These are phyloP conservation scores for Apus apus DNA, from an alignment of 2,113 vertebrate species.

Conservation along the genomic window DNA sequence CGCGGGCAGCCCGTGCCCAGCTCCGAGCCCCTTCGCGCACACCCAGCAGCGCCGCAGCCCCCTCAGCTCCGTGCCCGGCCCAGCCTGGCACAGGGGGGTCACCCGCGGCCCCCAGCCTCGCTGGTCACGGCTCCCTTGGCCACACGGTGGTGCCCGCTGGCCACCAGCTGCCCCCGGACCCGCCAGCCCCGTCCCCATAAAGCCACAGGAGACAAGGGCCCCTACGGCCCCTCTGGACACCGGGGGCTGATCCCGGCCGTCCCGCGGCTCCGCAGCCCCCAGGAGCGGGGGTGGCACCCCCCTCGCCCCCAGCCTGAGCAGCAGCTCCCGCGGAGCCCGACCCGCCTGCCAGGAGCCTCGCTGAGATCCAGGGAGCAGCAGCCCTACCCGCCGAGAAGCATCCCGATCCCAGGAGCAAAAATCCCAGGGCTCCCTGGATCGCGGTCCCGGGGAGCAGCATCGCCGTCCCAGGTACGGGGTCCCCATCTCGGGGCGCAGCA, in stretches of 20 bases:
- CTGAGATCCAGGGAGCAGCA: neutral
- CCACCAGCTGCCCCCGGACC: fast-evolving
- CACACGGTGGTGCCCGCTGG: fast-evolving
- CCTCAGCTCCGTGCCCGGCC: fast-evolving
- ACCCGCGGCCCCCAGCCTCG: fast-evolving
- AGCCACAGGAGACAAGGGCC: too few relatives aligned
- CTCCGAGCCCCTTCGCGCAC: fast-evolving
- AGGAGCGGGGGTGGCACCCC: too few relatives aligned
- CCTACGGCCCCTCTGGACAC: neutral
- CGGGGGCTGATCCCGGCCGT: neutral
- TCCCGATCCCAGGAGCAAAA: neutral
- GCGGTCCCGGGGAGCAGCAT: neutral
- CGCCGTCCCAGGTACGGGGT: fast-evolving
- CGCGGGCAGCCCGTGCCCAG: fast-evolving
- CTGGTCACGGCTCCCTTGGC: neutral
- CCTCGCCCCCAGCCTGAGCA: neutral
- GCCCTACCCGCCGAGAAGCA: too few relatives aligned
- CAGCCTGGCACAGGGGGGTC: neutral
- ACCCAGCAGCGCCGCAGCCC: fast-evolving
- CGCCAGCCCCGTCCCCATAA: fast-evolving
- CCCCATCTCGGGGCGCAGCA: neutral
- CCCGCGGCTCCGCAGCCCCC: neutral
- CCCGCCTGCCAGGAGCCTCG: neutral
- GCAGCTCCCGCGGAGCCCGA: neutral
- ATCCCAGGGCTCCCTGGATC: too few relatives aligned